Evolutionary conservation across 1,140 invertebrate species (phyloP).

Genomic region (Panagrolaimus sp.): DNA sequence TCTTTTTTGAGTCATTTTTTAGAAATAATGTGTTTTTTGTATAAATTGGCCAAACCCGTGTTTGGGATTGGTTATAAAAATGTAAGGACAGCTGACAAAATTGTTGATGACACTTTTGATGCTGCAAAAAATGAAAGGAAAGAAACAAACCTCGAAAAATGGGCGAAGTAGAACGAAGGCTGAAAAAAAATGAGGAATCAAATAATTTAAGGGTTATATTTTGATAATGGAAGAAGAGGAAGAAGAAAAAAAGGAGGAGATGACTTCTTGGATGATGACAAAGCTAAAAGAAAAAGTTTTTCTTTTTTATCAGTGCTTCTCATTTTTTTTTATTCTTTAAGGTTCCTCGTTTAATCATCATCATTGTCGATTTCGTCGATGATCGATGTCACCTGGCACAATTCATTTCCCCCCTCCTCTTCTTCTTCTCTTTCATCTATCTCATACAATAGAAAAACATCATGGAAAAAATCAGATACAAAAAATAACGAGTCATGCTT

Average conservation of each 20-base stretch:
- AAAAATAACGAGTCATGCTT: too few relatives aligned
- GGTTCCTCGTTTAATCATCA: too few relatives aligned
- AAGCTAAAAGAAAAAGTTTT: too few relatives aligned
- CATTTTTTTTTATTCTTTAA: too few relatives aligned
- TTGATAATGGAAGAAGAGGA: background rate
- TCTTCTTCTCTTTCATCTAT: too few relatives aligned
- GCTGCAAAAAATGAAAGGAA: background rate
- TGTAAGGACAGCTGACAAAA: background rate
- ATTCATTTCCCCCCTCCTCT: too few relatives aligned
- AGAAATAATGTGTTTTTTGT: background rate
- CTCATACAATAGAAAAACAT: too few relatives aligned
- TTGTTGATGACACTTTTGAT: background rate
- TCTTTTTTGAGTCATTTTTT: too few relatives aligned
- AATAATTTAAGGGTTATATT: background rate
- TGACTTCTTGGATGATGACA: background rate
- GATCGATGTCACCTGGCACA: too few relatives aligned
- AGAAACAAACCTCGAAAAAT: constrained; percentile 9
- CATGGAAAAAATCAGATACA: too few relatives aligned
- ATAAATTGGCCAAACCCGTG: background rate
- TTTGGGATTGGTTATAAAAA: background rate
- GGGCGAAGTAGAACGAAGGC: constrained; percentile 11
- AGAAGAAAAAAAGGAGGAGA: background rate
- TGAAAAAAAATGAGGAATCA: constrained; percentile 4
- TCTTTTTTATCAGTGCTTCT: too few relatives aligned
- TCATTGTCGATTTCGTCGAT: too few relatives aligned